A percentile compares a stretch with the other conserved stretches of the same genome.
Conservation (phyloP, 2,113 vertebrate species). For the Rhinoptilus africanus region DNA sequence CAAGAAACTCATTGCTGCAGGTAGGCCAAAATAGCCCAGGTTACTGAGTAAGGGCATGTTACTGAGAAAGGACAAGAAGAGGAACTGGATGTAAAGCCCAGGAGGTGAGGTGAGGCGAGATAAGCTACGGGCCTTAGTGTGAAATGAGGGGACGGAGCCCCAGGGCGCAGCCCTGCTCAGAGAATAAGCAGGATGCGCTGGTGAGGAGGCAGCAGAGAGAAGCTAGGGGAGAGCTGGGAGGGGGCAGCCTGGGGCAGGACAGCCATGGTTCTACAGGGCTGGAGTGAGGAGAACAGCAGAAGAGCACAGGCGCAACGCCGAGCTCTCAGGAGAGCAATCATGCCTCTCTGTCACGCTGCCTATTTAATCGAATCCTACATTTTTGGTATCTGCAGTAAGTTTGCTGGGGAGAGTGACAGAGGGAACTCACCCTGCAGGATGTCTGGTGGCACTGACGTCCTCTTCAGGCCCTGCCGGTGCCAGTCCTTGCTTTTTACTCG, state of each 20-base stretch:
- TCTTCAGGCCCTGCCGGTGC: constrained; percentile 75
- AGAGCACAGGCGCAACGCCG: background rate
- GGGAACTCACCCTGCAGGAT: constrained; percentile 26
- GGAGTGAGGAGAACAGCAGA: background rate
- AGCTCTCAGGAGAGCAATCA: background rate
- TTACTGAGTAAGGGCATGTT: background rate
- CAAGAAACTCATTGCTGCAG: background rate
- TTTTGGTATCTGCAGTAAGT: background rate
- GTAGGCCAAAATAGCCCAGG: background rate
- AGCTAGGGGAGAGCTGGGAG: background rate
- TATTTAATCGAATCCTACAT: background rate
- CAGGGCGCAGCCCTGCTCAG: background rate
- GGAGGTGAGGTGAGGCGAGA: background rate
- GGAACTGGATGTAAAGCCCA: accelerated
- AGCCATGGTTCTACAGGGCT: background rate
- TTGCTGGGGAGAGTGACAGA: background rate
- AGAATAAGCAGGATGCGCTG: background rate
- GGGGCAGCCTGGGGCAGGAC: background rate
- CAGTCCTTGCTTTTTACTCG: constrained; percentile 70
- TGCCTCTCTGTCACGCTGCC: background rate
- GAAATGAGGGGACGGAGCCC: background rate
- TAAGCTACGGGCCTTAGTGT: background rate
- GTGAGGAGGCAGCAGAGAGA: background rate
- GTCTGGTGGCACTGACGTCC: constrained; percentile 65
- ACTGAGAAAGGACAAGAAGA: background rate